Base-by-base conservation (phyloP, 1,140 invertebrate genomes). In the Aphelinus atriplicis region DNA sequence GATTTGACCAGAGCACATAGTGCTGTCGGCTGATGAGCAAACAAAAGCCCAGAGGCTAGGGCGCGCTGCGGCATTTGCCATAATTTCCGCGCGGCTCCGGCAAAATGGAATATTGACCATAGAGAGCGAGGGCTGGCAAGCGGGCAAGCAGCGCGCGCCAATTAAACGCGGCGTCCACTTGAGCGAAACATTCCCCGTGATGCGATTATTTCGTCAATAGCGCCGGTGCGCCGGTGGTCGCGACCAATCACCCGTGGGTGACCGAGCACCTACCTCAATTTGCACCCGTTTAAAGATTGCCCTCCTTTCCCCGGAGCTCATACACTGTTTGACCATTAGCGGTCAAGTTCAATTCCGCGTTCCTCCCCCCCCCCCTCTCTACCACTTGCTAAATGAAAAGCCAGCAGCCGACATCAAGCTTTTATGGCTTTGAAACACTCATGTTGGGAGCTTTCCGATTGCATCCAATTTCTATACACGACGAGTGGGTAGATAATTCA, bases 111-210 rank as follows among this genome's bases (percentile, higher is more conserved):
- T 65, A 65, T 51, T 65, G 63, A 65, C 47, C 63, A n/a, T 51
- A n/a, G 45, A 4, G 9, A 57, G 3, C 42, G 3, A 26, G 26
- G 26, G 26, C 26, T 26, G 26, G 26, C 26, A 26, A 26, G 26
- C 26, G 26, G 26, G 26, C 53, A 6, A 43, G 26, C 42, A 50
- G 69, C 70, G 67, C 61, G 58, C 60, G 64, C 70, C 70, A 79
- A 79, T 78, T 78, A 80, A 78, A 78, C 77, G 60, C 26, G 51
- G 3, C 47, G 63, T 65, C 63, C 69, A 76, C 65, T 79, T 73
- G 64, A 65, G 66, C 73, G 51, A 63, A 58, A 51, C 60, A 50
- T 70, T 70, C 58, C 61, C 62, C 64, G 74, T 80, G 75, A 80
- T 76, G 78, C 75, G 78, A 74, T 74, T 74, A 74, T 56, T 68